A percentile compares a stretch with the other conserved stretches of the same genome.
phyloP scores from a whole-genome alignment of 2,113 vertebrate genomes.

The Esox niger region DNA sequence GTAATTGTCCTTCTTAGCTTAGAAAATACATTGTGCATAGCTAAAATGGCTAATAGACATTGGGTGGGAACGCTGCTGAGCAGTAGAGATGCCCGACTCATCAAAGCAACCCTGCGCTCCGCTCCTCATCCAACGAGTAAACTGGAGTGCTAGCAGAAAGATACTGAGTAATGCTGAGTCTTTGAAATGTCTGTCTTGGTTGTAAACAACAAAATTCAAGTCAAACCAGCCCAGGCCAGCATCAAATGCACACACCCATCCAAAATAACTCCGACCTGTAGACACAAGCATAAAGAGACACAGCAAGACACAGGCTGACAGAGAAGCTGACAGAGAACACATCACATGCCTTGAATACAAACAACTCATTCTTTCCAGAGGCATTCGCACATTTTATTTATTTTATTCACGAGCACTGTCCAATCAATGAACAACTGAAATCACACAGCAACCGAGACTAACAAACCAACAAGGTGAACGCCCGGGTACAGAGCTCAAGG shows the following conservation, averaged over 20 bases:
- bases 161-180: background rate
- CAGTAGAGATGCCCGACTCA: no score
- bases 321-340: conserved; percentile 9
- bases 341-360: background rate
- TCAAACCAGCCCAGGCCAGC: background rate
- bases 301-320: background rate
- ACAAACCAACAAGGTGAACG: conserved; percentile 33
- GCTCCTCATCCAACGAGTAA: no score
- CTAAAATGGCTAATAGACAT: no score
- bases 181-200: background rate
- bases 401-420: conserved; percentile 50
- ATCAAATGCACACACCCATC: background rate
- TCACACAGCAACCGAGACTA: conserved; percentile 16
- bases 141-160: background rate
- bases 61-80: no score
- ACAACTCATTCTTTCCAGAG: background rate
- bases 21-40: no score
- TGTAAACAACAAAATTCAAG: no score
- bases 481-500: conserved; percentile 35
- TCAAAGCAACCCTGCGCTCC: no score
- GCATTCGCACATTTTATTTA: conserved; percentile 37
- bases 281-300: conserved; percentile 1
- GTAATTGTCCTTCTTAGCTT: no score
- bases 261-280: background rate
- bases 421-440: conserved; percentile 30